Percentiles rank a stretch among this genome's conserved stretches.
Evolutionary conservation across 1,140 invertebrate species (phyloP).

Genomic region (Ceratina calcarata): DNA sequence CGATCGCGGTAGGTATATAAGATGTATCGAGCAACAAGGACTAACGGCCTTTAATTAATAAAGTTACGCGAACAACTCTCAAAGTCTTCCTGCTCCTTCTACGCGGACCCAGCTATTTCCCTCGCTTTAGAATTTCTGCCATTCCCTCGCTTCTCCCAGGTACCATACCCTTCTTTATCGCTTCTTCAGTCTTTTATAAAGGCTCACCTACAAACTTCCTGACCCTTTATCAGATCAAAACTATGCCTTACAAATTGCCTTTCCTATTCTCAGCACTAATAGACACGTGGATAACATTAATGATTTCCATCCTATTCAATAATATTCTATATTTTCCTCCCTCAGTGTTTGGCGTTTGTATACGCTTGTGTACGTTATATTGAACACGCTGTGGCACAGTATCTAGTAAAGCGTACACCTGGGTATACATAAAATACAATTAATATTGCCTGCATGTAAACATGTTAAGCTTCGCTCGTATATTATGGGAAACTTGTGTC

Average conservation of each 20-base stretch:
- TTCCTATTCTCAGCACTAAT: no score
- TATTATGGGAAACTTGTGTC: background rate
- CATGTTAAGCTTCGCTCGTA: background rate
- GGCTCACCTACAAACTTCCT: constrained; percentile 50
- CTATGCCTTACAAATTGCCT: constrained; percentile 25
- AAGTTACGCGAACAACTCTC: constrained; percentile 78
- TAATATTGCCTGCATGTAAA: constrained; percentile 9
- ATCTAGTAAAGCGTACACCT: background rate
- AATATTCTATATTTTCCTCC: no score
- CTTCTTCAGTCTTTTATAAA: constrained; percentile 52
- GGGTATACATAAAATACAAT: constrained; percentile 15
- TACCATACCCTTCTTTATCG: constrained; percentile 38
- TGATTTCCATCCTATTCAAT: no score
- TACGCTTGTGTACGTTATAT: background rate
- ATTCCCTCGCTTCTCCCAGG: constrained; percentile 63
- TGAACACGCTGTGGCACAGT: background rate
- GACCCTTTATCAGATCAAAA: constrained; percentile 52
- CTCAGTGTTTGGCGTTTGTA: background rate
- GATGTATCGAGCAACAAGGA: constrained; percentile 76
- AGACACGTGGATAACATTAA: no score
- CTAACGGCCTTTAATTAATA: constrained; percentile 79
- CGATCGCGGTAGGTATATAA: constrained; percentile 62
- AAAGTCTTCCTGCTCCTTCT: constrained; percentile 68
- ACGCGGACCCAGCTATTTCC: constrained; percentile 61
- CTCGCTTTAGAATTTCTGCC: constrained; percentile 71